These are phyloP conservation scores for Sinopyrophorus schimmeli DNA, from an alignment of 2,888 invertebrate species.

Conservation along the genomic window DNA sequence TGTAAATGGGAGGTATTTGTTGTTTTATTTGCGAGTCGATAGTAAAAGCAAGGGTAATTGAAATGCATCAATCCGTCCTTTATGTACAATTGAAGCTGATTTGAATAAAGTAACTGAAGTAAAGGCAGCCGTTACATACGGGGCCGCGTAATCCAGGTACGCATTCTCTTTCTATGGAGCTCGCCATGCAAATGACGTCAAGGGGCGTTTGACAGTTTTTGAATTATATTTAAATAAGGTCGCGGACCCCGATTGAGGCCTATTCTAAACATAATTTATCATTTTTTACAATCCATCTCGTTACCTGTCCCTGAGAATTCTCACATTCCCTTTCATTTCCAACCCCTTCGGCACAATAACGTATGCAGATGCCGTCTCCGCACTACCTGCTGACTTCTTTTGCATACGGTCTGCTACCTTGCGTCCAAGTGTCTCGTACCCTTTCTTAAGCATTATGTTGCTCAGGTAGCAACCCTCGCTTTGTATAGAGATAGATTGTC, in stretches of 20 bases:
- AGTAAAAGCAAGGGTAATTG: conserved; percentile 20
- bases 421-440: conserved; percentile 39
- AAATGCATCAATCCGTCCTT: conserved; percentile 25
- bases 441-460: conserved; percentile 37
- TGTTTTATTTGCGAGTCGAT: conserved; percentile 8
- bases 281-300: conserved; percentile 50
- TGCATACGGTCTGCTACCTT: conserved; percentile 49
- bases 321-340: conserved; percentile 39
- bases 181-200: conserved; percentile 52
- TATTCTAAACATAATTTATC: conserved; percentile 49
- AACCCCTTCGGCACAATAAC: conserved; percentile 35
- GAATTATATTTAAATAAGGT: conserved; percentile 54
- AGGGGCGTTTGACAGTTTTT: conserved; percentile 54
- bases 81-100: conserved; percentile 43
- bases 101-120: conserved; percentile 42
- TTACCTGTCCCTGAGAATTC: conserved; percentile 48
- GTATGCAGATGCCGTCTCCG: conserved; percentile 48
- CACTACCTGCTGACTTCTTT: conserved; percentile 53
- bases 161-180: conserved; percentile 28
- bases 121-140: conserved; percentile 31
- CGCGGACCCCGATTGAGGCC: conserved; percentile 43
- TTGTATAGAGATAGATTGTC: conserved; percentile 39
- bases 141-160: conserved; percentile 34
- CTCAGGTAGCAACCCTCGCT: conserved; percentile 39
- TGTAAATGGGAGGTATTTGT: conserved; percentile 4